Conservation (phyloP, 92 coral and sea anemone genomes). For the Bergia puertoricense region DNA sequence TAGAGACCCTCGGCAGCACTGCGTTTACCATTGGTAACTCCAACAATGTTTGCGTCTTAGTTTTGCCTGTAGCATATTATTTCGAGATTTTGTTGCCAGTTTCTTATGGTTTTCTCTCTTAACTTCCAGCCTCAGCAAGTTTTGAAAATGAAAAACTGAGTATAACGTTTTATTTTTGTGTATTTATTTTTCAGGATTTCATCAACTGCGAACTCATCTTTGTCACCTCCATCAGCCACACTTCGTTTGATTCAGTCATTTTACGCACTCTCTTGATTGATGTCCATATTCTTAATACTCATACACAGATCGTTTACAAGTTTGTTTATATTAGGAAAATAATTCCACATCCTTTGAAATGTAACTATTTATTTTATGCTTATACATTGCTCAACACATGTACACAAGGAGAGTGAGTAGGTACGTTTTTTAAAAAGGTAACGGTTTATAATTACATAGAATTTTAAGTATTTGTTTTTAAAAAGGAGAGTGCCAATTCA, state of each 20-base stretch:
- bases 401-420: background rate
- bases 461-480: background rate
- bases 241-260: background rate
- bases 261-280: background rate
- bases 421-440: background rate
- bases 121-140: background rate
- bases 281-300: background rate
- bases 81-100: too few species aligned
- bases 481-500: constrained; percentile 9
- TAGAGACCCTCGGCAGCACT: background rate
- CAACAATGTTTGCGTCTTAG: background rate
- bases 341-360: background rate
- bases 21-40: background rate
- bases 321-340: background rate
- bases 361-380: background rate
- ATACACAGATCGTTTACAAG: background rate
- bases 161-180: background rate
- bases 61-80: background rate
- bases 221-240: background rate
- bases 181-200: background rate
- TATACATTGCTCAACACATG: background rate
- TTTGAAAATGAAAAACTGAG: background rate
- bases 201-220: background rate
- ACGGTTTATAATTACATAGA: background rate
- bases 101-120: background rate